Conservation (phyloP, 2,797 vertebrate genomes). For the Gambusia yucatana region DNA sequence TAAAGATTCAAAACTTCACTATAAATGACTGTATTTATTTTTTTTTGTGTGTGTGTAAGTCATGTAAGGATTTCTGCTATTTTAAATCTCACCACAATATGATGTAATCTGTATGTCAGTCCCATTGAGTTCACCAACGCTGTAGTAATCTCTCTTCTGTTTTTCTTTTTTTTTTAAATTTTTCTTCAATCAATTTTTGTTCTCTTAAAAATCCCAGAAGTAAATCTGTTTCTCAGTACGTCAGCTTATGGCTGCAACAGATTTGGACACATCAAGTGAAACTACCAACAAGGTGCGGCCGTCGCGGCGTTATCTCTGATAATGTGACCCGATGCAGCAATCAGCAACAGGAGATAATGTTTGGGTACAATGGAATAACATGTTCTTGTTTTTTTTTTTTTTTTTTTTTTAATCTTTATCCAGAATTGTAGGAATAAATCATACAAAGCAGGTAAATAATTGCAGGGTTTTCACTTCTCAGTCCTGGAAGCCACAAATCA, state of each 20-base stretch:
- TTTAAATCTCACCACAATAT: not conserved
- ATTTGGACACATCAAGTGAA: not conserved
- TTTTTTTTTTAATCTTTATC: no score
- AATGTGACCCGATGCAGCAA: not conserved
- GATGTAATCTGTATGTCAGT: not conserved
- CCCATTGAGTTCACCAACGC: not conserved
- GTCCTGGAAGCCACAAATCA: not conserved
- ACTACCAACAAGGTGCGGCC: not conserved
- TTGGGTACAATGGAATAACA: not conserved
- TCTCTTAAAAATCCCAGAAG: not conserved
- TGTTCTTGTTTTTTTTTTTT: not conserved
- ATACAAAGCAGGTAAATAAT: not conserved
- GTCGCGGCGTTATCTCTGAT: not conserved
- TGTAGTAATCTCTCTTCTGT: not conserved
- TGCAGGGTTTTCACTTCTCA: not conserved
- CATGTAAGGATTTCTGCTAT: not conserved
- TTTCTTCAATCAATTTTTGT: not conserved
- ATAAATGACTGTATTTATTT: not conserved
- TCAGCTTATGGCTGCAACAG: not conserved
- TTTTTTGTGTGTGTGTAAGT: not conserved
- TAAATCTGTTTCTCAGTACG: not conserved
- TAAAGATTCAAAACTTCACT: not conserved
- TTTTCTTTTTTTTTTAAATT: not conserved
- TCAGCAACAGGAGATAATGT: not conserved
- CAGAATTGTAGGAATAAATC: not conserved